Base-by-base conservation (phyloP, 2,113 vertebrate species). In the Myxocyprinus asiaticus region DNA sequence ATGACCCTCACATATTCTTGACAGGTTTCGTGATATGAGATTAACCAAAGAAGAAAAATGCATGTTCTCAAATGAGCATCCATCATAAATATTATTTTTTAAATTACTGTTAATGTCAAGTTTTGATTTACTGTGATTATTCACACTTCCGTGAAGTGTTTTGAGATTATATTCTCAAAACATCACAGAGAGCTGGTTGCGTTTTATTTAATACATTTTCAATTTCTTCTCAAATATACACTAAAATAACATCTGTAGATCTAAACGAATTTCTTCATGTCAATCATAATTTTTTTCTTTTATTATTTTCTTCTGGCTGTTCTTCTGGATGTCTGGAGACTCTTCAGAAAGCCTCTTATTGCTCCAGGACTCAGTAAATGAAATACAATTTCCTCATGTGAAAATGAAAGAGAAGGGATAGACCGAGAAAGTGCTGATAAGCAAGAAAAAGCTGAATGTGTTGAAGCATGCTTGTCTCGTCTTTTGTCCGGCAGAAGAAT, bases 381-480 rank as follows among this genome's bases (percentile, higher is more conserved):
- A 73, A 67, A 56, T 17, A 42, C 53, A 66, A 33, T 82, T 82
- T 72, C 22, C 15, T 68, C 9, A 9, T 64, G 47, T 82, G 64
- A 61, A 72, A 73, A 80, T 33, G 22, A 33, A 33, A 12, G 15
- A 53, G 71, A 67, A 53, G 63, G 67, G 43, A 78, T 11, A 55
- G 17, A 53, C 2, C 33, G 12, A 58, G 6, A 10, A 33, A 33
- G 22, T 33, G 22, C 22, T 33, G 22, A 33, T 33, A 33, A 33
- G 22, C 22, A 33, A 33, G 22, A 33, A 1, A 33, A 33, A 33
- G 22, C 22, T 33, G 22, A 33, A 33, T 33, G 22, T 1, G 3
- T 33, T 33, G 22, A 33, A 33, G 22, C 22, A 33, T 33, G 22
- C 3, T 33, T 33, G 22, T 61, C 15, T 59, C 4, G 12, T 56